Percentiles rank a stretch among this genome's conserved stretches.
Evolutionary conservation across 2,113 vertebrate genomes (phyloP).

Genomic region (Silurus glanis): DNA sequence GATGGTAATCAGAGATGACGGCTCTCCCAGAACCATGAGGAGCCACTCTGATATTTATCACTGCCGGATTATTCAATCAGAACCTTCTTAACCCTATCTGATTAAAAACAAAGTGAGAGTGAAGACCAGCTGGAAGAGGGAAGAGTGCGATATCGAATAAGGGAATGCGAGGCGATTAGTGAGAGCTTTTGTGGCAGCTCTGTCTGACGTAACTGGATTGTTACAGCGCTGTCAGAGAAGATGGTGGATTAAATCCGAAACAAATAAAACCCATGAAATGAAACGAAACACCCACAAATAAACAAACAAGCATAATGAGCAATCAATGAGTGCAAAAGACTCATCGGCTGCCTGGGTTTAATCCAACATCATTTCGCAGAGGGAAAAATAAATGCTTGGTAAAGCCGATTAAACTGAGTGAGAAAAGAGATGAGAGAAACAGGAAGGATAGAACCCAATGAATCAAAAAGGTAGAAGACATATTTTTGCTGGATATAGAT

Average conservation of each 20-base stretch:
- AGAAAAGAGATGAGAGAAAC: slow-evolving; percentile 16
- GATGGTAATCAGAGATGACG: slow-evolving; percentile 43
- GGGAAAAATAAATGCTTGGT: slow-evolving; percentile 27
- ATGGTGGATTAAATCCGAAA: slow-evolving; percentile 40
- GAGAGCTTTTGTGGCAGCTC: slow-evolving; percentile 8
- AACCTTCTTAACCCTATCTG: slow-evolving; percentile 39
- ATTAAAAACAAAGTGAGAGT: slow-evolving; percentile 34
- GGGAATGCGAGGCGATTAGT: neutral
- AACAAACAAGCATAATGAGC: slow-evolving; percentile 45
- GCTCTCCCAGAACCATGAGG: slow-evolving; percentile 27
- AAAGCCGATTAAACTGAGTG: slow-evolving; percentile 45
- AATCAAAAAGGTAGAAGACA: neutral
- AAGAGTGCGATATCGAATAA: neutral
- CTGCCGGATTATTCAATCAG: slow-evolving; percentile 46
- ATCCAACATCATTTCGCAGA: slow-evolving; percentile 32
- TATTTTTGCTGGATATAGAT: neutral
- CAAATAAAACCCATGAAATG: neutral
- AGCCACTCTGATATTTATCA: slow-evolving; percentile 46
- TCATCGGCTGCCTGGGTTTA: slow-evolving; percentile 18
- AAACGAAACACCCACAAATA: slow-evolving; percentile 12
- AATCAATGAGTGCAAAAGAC: slow-evolving; percentile 34
- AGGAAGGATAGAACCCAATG: neutral
- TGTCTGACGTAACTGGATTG: slow-evolving; percentile 34
- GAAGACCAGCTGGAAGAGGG: neutral
- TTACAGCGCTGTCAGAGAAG: slow-evolving; percentile 38